Percentiles rank a stretch among this genome's conserved stretches.
phyloP scores from a whole-genome alignment of 1,140 invertebrate genomes.

The Anoplolepis gracilipes region DNA sequence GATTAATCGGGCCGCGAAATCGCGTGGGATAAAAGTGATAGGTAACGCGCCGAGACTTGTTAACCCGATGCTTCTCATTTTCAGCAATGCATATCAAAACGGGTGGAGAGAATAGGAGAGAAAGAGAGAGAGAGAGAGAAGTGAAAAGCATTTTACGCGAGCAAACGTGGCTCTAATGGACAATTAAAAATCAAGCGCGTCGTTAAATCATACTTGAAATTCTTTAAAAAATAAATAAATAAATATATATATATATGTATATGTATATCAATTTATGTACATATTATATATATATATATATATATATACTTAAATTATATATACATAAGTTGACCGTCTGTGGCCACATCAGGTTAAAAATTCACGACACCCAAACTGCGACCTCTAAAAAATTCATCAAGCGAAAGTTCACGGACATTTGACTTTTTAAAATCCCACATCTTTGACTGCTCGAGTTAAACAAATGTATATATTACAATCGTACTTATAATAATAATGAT shows the following conservation, averaged over 20 bases:
- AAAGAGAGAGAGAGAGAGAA: background rate
- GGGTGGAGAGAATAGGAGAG: too few relatives aligned
- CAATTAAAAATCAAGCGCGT: conserved; percentile 40
- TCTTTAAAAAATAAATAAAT: too few relatives aligned
- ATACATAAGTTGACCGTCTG: too few relatives aligned
- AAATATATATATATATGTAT: too few relatives aligned
- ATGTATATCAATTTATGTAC: too few relatives aligned
- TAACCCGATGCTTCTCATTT: conserved; percentile 41
- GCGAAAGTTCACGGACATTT: background rate
- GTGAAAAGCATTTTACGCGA: conserved; percentile 12
- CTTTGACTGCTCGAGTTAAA: background rate
- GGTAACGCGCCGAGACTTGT: conserved; percentile 33
- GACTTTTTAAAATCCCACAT: background rate
- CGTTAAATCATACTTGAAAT: conserved; percentile 7
- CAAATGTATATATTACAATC: too few relatives aligned
- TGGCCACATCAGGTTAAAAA: background rate
- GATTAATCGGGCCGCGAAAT: conserved; percentile 35
- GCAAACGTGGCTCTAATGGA: conserved; percentile 10
- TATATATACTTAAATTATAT: background rate
- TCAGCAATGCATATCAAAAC: conserved; percentile 50
- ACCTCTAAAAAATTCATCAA: background rate
- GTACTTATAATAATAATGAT: too few relatives aligned
- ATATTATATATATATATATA: too few relatives aligned
- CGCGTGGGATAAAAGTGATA: conserved; percentile 51
- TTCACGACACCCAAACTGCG: background rate